Conservation (phyloP, 2,797 vertebrate species). For the Chrosomus eos region DNA sequence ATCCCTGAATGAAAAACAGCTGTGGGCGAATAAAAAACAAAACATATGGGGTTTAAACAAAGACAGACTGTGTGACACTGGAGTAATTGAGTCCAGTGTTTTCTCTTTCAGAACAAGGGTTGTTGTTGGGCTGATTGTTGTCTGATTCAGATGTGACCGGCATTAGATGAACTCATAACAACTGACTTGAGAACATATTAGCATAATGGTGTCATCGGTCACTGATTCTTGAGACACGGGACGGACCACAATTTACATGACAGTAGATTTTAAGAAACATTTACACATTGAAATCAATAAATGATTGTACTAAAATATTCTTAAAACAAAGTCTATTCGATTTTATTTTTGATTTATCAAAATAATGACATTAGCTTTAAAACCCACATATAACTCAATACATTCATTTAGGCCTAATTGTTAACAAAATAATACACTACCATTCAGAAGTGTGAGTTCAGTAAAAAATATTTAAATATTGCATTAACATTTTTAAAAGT, state of each 20-base stretch:
- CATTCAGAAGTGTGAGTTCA: not conserved
- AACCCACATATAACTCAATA: not conserved
- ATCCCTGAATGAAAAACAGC: not conserved
- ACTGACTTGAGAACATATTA: conserved; percentile 5
- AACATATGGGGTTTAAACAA: not conserved
- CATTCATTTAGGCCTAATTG: not conserved
- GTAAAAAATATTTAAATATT: too few species aligned
- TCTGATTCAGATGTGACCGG: conserved; percentile 15
- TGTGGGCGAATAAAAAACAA: conserved; percentile 23
- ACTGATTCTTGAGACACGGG: not conserved
- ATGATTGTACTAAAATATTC: not conserved
- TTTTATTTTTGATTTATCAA: not conserved
- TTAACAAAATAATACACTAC: not conserved
- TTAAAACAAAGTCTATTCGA: not conserved
- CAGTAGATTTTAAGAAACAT: not conserved
- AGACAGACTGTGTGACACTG: conserved; percentile 21
- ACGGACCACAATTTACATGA: not conserved
- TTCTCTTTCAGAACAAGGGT: not conserved
- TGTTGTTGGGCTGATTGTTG: not conserved
- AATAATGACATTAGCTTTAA: not conserved
- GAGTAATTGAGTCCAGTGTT: conserved; percentile 19
- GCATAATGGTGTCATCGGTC: conserved; percentile 3
- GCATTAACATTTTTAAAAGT: not conserved
- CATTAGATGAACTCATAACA: conserved; percentile 5
- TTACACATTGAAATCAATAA: not conserved